Evolutionary conservation across 1,140 invertebrate species (phyloP), one percentile per base, ranked within the genome.

Genomic region (Drosophila dunni): DNA sequence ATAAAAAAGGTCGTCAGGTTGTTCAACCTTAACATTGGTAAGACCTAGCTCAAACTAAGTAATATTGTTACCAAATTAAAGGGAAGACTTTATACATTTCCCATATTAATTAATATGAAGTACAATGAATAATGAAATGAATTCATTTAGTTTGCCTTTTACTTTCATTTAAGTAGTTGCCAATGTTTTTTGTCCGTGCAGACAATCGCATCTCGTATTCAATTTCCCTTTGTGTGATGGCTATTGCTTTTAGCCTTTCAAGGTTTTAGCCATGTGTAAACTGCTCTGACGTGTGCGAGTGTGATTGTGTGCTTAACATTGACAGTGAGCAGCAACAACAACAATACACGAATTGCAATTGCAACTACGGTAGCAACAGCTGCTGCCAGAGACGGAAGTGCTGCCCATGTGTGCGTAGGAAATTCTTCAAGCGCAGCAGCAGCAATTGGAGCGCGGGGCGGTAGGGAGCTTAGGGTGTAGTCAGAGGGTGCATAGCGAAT

Each of bases 341-440:
- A 51, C 34, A 34, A 51, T 33, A 15, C 40, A 33, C 11, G 33
- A 63, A 62, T 24, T 62, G 65, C 20, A 54, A 10, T 60, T 64
- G 20, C 74, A 44, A 45, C 63, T 45, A 24, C 40, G n/a, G n/a
- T 48, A 17, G 42, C 53, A 58, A 62, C 34, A 45, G 44, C 69
- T 79, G 63, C 65, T 74, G 75, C 50, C 69, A 24, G 51, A 72
- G 56, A 67, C 82, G 81, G 78, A 86, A 86, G 69, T 71, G 66
- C 20, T 75, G 81, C 50, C 65, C 68, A 60, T 73, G 63, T 79
- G 61, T 66, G 72, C 62, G 69, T 81, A 61, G 70, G 78, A 63
- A 81, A 60, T 78, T 81, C 70, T 71, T 68, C 62, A 85, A 78
- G 81, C 81, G 81, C 81, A 69, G 68, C 77, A 70, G 45, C 50